These are phyloP conservation scores for Trematocara macrostoma DNA, from an alignment of 2,113 vertebrate genomes.

Conservation along the genomic window DNA sequence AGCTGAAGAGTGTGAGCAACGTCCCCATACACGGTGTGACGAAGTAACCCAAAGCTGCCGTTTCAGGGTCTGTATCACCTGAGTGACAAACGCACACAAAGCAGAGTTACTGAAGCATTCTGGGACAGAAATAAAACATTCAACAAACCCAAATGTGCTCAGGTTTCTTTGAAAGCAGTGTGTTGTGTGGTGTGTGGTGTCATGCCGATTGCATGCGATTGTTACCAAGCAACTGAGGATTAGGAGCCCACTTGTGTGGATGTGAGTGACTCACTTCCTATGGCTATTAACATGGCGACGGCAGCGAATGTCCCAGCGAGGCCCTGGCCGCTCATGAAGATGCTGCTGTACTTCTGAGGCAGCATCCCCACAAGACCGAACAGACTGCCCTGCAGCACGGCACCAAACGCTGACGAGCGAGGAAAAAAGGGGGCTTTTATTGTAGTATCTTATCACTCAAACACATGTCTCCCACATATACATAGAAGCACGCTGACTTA, in stretches of 20 bases:
- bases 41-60: slow-evolving; percentile 83
- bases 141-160: not conserved
- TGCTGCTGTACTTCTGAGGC: slow-evolving; percentile 78
- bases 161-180: not conserved
- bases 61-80: slow-evolving; percentile 70
- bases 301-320: slow-evolving; percentile 84
- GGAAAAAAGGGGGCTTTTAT: not conserved
- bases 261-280: slow-evolving; percentile 76
- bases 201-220: not conserved
- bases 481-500: slow-evolving; percentile 46
- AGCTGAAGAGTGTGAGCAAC: slow-evolving; percentile 76
- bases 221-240: slow-evolving; percentile 38
- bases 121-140: not conserved
- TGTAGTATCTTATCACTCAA: not conserved
- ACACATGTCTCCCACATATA: rapidly evolving
- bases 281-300: slow-evolving; percentile 80
- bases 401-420: slow-evolving; percentile 71
- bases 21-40: slow-evolving; percentile 83
- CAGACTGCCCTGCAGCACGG: slow-evolving; percentile 82
- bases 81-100: slow-evolving; percentile 2
- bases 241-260: not conserved
- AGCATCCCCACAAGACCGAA: slow-evolving; percentile 82
- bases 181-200: not conserved
- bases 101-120: not conserved
- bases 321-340: slow-evolving; percentile 86